Evolutionary conservation across 2,113 vertebrate genomes (phyloP).

Genomic region (Hucho hucho): DNA sequence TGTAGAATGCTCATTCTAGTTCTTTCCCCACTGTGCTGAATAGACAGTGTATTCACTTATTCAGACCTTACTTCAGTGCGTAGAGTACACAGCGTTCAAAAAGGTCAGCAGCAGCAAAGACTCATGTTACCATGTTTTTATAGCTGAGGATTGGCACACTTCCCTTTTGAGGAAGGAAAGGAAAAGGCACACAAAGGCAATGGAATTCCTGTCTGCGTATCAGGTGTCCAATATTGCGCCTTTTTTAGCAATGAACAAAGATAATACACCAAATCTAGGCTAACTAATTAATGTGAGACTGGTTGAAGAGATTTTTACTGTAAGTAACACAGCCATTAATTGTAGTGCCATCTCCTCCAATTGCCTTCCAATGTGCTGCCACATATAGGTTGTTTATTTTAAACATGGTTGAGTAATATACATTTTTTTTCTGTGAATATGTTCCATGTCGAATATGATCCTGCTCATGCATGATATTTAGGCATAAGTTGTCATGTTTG

Average conservation of each 20-base stretch:
- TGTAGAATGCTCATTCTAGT: not conserved
- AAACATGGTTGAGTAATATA: no score
- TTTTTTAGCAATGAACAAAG: not conserved
- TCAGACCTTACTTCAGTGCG: not conserved
- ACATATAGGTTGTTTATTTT: not conserved
- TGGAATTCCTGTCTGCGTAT: not conserved
- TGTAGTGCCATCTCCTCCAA: no score
- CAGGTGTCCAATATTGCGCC: not conserved
- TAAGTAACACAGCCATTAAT: no score
- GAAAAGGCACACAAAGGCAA: not conserved
- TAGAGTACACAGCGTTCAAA: not conserved
- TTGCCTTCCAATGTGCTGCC: not conserved
- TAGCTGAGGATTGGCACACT: not conserved
- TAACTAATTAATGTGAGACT: not conserved
- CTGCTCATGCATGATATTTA: no score
- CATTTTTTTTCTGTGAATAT: no score
- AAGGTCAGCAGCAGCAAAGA: not conserved
- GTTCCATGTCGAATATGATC: no score
- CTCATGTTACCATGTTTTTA: not conserved
- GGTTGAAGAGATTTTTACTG: not conserved
- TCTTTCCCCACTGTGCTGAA: not conserved
- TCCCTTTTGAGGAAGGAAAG: not conserved
- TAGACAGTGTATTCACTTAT: not conserved
- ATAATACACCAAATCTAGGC: not conserved
- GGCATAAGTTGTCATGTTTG: no score